Evolutionary conservation across 2,888 invertebrate genomes (phyloP).

Genomic region (Acleris literana): DNA sequence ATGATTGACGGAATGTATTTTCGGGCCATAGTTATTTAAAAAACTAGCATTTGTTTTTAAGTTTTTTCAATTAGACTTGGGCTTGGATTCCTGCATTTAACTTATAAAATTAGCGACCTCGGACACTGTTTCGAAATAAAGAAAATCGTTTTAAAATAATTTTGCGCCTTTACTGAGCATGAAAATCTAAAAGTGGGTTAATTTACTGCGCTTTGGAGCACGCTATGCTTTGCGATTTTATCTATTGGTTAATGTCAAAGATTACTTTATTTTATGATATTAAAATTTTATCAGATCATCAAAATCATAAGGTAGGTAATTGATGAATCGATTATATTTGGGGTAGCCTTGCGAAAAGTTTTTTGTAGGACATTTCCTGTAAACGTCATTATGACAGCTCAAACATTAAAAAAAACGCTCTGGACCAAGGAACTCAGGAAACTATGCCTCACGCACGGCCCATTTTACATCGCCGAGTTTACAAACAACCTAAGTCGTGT

Average conservation of each 20-base stretch:
- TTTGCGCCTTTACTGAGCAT: constrained; percentile 57
- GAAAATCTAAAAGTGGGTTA: constrained; percentile 54
- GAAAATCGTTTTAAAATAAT: constrained; percentile 47
- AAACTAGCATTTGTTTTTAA: too few relatives aligned
- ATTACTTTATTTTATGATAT: background rate
- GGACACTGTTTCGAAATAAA: constrained; percentile 55
- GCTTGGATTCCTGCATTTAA: background rate
- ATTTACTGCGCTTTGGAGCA: constrained; percentile 43
- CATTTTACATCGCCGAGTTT: constrained; percentile 31
- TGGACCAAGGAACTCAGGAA: constrained; percentile 8
- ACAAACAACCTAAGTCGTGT: constrained; percentile 38
- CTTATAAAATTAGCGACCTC: constrained; percentile 39
- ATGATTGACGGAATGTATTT: constrained; percentile 43
- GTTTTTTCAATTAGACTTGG: too few relatives aligned
- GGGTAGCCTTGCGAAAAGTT: background rate
- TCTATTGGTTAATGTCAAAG: constrained; percentile 30
- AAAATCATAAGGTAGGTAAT: background rate
- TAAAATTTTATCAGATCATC: background rate
- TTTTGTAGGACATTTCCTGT: constrained; percentile 5
- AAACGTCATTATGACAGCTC: background rate
- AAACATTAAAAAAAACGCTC: background rate
- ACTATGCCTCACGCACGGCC: constrained; percentile 15
- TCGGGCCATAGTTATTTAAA: constrained; percentile 13
- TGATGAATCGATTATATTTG: too few relatives aligned
- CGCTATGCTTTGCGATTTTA: constrained; percentile 37